Percentiles rank a stretch among this genome's conserved stretches.
Conservation (phyloP, 2,797 vertebrate genomes). For the Heterohyrax brucei region DNA sequence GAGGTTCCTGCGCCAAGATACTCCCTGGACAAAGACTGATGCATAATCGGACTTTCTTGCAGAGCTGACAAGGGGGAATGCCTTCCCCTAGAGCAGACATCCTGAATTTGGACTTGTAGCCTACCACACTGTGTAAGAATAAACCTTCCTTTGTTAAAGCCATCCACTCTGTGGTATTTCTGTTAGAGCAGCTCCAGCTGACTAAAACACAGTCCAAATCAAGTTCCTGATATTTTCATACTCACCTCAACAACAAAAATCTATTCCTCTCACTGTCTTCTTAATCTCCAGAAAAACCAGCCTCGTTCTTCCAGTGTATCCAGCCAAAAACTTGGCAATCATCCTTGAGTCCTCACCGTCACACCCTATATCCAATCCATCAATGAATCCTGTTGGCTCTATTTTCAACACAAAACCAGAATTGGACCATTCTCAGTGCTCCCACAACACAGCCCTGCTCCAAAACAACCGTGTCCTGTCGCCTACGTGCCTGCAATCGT, state of each 20-base stretch:
- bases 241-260: background rate
- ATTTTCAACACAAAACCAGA: background rate
- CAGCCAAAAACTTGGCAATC: background rate
- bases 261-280: background rate
- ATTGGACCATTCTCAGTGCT: background rate
- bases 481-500: too few relatives aligned
- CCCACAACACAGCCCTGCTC: background rate
- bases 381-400: background rate
- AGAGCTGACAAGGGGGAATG: too few relatives aligned
- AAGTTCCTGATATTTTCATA: background rate
- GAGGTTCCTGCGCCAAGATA: too few relatives aligned
- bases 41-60: too few relatives aligned
- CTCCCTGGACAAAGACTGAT: too few relatives aligned
- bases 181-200: too few relatives aligned
- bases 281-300: background rate
- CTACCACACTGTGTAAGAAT: too few relatives aligned
- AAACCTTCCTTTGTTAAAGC: too few relatives aligned
- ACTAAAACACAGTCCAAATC: background rate
- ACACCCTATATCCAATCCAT: background rate
- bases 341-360: background rate
- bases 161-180: too few relatives aligned
- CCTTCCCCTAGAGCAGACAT: too few relatives aligned
- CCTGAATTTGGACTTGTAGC: too few relatives aligned
- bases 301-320: background rate
- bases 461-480: background rate